Evolutionary conservation across 2,797 vertebrate species (phyloP), one percentile per base, ranked within the genome.

Genomic region (Glyptemys insculpta): DNA sequence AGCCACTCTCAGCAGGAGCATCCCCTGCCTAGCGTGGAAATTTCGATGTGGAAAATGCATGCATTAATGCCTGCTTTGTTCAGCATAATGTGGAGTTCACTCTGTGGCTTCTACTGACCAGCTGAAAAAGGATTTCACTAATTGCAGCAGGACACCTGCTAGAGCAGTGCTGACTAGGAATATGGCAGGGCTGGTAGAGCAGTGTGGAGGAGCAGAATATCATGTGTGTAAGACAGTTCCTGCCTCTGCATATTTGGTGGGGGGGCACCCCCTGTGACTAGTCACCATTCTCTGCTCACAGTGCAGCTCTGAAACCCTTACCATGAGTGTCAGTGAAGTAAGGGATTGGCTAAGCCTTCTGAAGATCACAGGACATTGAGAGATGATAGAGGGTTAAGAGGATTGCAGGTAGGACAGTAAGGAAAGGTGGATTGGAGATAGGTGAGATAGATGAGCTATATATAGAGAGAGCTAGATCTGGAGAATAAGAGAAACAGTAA

Each of bases 91-190:
- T 90, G 37, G 27, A 88, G 81, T 86, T 9, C 52, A 23, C 3
- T 16, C 18, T 92, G 72, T 1, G 1, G 2, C 90, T 29, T 91
- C 34, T 41, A 10, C 4, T 0, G 12, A 52, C 47, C 79, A 84
- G 34, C 44, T 92, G 76, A 12, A 80, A 79, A 68, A 23, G 34
- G 68, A 11, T 1, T 0, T 81, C 65, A 23, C 34, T 91, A 44
- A 82, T 89, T 27, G 54, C 65, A 82, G 15, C 54, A 92, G 85
- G 65, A 41, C 41, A 82, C 92, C 89, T 86, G 29, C 54, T 89
- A 25, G 34, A 88, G 0, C 82, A 44, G 0, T 2, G 1, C 86
- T 93, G 29, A 16, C 18, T 81, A 37, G 52, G 56, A 88, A 52
- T 29, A n/a, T 5, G 6, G 86, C 34, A 1, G 5, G 44, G 25